phyloP scores from a whole-genome alignment of 1,140 invertebrate species.

The Drosophila obscura region DNA sequence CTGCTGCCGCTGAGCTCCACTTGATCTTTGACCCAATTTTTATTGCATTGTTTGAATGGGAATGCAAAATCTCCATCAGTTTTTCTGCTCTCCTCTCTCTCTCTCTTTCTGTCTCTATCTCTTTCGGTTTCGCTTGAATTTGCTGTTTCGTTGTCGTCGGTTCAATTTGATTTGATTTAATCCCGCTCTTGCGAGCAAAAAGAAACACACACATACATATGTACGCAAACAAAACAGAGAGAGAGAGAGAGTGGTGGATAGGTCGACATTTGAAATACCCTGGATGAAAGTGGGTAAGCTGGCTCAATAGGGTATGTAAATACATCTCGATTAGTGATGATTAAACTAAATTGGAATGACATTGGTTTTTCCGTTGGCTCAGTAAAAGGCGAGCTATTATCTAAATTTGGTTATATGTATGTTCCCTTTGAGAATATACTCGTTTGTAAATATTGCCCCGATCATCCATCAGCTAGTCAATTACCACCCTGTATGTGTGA shows the following conservation, averaged over 20 bases:
- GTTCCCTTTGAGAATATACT: too few species aligned
- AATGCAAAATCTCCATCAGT: constrained; percentile 54
- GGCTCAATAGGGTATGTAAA: neutral
- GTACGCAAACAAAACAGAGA: neutral
- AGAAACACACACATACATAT: constrained; percentile 3
- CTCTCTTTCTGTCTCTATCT: neutral
- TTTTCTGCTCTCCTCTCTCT: constrained; percentile 2
- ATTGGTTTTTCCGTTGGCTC: neutral
- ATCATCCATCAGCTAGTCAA: too few species aligned
- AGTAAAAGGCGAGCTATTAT: too few species aligned
- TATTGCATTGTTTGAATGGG: constrained; percentile 73
- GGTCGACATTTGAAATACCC: neutral
- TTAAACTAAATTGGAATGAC: too few species aligned
- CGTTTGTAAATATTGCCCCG: too few species aligned
- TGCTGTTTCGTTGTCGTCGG: constrained; percentile 61
- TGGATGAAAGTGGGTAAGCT: neutral
- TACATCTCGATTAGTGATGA: too few species aligned
- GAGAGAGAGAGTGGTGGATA: neutral
- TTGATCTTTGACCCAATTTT: constrained; percentile 83
- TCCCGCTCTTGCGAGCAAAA: constrained; percentile 16
- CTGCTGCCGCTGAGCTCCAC: constrained; percentile 67
- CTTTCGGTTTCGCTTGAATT: constrained; percentile 59
- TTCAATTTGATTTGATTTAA: constrained; percentile 73
- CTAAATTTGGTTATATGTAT: neutral
- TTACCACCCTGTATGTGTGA: too few species aligned